These are phyloP conservation scores for Lagocephalus sceleratus DNA, from an alignment of 2,797 vertebrate genomes.

Conservation along the genomic window DNA sequence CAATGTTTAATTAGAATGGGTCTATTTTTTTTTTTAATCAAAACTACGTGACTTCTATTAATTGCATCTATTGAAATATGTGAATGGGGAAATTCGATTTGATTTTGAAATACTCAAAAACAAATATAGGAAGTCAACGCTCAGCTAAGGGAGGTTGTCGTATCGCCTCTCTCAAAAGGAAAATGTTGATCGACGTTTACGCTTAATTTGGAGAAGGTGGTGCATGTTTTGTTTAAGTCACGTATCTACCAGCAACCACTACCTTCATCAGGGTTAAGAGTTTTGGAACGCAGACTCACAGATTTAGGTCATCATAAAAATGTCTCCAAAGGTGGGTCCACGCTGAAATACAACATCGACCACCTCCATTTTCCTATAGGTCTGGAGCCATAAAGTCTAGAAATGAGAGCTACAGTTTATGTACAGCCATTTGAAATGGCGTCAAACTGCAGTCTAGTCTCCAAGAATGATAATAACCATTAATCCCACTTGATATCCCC, in stretches of 20 bases:
- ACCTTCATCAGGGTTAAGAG: not conserved
- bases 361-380: conserved; percentile 36
- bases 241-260: not conserved
- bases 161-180: too few relatives aligned
- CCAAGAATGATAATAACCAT: conserved; percentile 46
- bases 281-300: conserved; percentile 25
- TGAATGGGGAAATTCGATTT: too few relatives aligned
- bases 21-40: too few relatives aligned
- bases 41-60: too few relatives aligned
- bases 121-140: too few relatives aligned
- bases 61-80: too few relatives aligned
- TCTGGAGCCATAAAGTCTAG: conserved; percentile 54
- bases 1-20: too few relatives aligned
- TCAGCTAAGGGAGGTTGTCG: too few relatives aligned
- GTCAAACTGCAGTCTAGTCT: conserved; percentile 44
- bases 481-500: conserved; percentile 37
- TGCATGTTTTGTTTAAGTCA: not conserved
- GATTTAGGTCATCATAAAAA: conserved; percentile 42
- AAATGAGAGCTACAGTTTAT: conserved; percentile 51
- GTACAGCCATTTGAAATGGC: conserved; percentile 45
- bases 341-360: conserved; percentile 35
- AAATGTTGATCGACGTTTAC: too few relatives aligned
- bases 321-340: conserved; percentile 29
- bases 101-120: too few relatives aligned
- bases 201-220: too few relatives aligned